Base-by-base conservation (phyloP, 2,113 vertebrate species). In the Zosterops pallidus region DNA sequence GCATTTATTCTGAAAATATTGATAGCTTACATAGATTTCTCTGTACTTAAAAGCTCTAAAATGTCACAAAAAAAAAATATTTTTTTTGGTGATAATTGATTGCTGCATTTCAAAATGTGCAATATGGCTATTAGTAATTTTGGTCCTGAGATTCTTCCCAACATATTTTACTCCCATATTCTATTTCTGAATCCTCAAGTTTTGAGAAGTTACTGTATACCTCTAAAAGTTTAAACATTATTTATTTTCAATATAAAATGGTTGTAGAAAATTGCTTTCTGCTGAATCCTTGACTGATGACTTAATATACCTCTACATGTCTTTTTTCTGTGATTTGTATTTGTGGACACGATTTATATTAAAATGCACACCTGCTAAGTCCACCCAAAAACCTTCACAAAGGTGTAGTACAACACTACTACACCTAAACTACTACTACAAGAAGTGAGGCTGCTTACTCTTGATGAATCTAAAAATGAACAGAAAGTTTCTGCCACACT, bases 1-100 rank as follows among this genome's bases (percentile, higher is more conserved):
- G 37, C 46, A 74, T 25, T 93, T 91, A 35, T 84, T 97, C 65
- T 96, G 69, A 93, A 77, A 89, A 33, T 86, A 57, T 78, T 90
- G 9, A 56, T 56, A 44, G 8, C 59, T 69, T 41, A 63, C 14
- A 4, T 90, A 72, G 91, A 96, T 39, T 64, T 94, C n/a, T 74
- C 37, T 83, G 12, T 50, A 20, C 44, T 74, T 67, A 81, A 81
- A 64, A 88, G 44, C 37, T 94, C 69, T 92, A 55, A 95, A 92
- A 94, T 84, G 74, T 70, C 52, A 83, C 28, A 56, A 81, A 68
- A 42, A 16, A 37, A 28, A n/a, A n/a, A n/a, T n/a, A n/a, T 33
- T 83, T 33, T 63, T 35, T 63, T 82, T 44, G 33, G 68, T 49
- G 22, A 37, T 74, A 80, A 37, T 33, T 72, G 28, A 78, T 81